A percentile compares a stretch with the other conserved stretches of the same genome.
Evolutionary conservation across 2,113 vertebrate species (phyloP).

Genomic region (Marmota monax): DNA sequence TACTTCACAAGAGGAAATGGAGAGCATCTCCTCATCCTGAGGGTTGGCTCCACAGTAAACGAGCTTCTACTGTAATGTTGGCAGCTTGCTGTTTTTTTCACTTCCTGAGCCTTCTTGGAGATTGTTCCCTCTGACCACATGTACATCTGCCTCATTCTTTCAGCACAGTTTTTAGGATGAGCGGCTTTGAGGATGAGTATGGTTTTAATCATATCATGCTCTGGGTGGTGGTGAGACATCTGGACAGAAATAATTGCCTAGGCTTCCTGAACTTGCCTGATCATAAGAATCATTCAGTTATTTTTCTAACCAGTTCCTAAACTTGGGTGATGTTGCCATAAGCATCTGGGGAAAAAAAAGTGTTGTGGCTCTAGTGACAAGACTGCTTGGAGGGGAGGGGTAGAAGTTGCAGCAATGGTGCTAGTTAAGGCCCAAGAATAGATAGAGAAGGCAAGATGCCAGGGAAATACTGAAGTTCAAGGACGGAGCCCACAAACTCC

Average conservation of each 20-base stretch:
- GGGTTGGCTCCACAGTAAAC: background rate
- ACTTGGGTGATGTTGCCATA: constrained; percentile 12
- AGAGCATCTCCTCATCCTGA: background rate
- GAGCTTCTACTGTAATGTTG: constrained; percentile 3
- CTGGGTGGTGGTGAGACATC: constrained; percentile 3
- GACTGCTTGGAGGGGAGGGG: background rate
- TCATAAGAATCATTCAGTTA: constrained; percentile 25
- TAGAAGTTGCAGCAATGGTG: background rate
- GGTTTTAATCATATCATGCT: constrained; percentile 57
- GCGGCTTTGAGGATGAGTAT: constrained; percentile 41
- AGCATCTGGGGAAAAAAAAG: background rate
- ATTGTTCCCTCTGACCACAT: background rate
- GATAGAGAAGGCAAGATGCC: constrained; percentile 44
- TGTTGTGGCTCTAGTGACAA: background rate
- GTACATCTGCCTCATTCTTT: constrained; percentile 42
- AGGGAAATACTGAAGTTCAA: constrained; percentile 53
- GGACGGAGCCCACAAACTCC: constrained; percentile 48
- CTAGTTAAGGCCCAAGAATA: constrained; percentile 26
- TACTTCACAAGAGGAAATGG: background rate
- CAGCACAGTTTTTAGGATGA: constrained; percentile 49
- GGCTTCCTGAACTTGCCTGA: constrained; percentile 43
- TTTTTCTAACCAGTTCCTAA: constrained; percentile 7
- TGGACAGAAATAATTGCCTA: constrained; percentile 22
- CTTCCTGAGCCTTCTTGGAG: constrained; percentile 33
- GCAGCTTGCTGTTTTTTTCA: constrained; percentile 28